These are phyloP conservation scores for Trissolcus basalis DNA, from an alignment of 1,140 invertebrate species.

Conservation along the genomic window DNA sequence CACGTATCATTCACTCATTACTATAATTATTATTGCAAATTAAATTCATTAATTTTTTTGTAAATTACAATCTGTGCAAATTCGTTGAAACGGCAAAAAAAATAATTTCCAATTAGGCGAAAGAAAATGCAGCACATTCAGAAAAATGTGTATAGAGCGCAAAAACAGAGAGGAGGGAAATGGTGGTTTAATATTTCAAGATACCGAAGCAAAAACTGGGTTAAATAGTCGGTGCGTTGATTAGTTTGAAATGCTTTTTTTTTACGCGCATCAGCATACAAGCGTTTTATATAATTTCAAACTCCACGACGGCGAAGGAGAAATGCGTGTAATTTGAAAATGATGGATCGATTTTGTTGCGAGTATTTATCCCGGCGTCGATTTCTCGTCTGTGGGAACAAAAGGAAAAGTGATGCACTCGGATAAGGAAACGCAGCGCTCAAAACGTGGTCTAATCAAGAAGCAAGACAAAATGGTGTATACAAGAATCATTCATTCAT, in stretches of 20 bases:
- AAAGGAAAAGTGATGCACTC: constrained; percentile 48
- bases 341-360: constrained; percentile 47
- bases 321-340: constrained; percentile 52
- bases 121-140: no score
- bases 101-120: no score
- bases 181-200: neutral
- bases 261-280: constrained; percentile 11
- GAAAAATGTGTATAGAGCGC: no score
- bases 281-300: constrained; percentile 41
- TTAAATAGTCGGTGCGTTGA: constrained; percentile 7
- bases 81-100: no score
- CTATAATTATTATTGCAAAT: no score
- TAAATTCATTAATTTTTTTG: no score
- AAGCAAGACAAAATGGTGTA: constrained; percentile 28
- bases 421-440: constrained; percentile 42
- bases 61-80: no score
- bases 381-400: constrained; percentile 47
- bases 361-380: constrained; percentile 25
- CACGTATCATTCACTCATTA: no score
- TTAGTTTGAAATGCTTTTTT: constrained; percentile 1
- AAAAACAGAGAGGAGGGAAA: no score
- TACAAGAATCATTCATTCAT: constrained; percentile 8
- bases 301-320: constrained; percentile 10
- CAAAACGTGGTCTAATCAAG: constrained; percentile 36
- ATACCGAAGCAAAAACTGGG: constrained; percentile 3